These are phyloP conservation scores for Poicephalus meyeri DNA, from an alignment of 2,113 vertebrate genomes.

Conservation along the genomic window DNA sequence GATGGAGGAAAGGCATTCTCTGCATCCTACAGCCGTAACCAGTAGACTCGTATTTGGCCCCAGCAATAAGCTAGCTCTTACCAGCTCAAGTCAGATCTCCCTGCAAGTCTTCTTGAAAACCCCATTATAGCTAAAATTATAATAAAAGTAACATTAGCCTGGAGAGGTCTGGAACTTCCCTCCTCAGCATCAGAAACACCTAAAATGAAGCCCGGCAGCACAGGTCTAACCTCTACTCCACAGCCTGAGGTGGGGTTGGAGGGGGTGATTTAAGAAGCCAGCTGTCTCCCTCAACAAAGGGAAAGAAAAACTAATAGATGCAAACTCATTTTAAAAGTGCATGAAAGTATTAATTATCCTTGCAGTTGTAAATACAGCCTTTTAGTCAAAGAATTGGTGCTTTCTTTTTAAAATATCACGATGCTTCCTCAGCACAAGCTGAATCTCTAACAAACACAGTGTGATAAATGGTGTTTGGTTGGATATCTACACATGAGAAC, in stretches of 20 bases:
- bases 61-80: background rate
- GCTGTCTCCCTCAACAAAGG: background rate
- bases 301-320: background rate
- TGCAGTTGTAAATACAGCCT: background rate
- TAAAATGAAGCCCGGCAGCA: background rate
- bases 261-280: background rate
- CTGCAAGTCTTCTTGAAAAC: background rate
- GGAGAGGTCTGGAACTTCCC: background rate
- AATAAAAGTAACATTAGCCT: background rate
- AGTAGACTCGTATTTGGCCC: background rate
- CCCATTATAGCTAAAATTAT: background rate
- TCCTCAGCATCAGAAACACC: background rate
- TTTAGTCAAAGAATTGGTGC: background rate
- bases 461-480: rapidly evolving
- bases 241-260: background rate
- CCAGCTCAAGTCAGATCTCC: background rate
- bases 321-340: background rate
- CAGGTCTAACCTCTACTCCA: background rate
- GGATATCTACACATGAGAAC: background rate
- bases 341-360: background rate
- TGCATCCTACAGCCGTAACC: background rate
- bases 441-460: background rate
- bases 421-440: background rate
- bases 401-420: background rate
- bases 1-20: background rate